Conservation (phyloP, 2,113 vertebrate genomes). For the Athene cunicularia region DNA sequence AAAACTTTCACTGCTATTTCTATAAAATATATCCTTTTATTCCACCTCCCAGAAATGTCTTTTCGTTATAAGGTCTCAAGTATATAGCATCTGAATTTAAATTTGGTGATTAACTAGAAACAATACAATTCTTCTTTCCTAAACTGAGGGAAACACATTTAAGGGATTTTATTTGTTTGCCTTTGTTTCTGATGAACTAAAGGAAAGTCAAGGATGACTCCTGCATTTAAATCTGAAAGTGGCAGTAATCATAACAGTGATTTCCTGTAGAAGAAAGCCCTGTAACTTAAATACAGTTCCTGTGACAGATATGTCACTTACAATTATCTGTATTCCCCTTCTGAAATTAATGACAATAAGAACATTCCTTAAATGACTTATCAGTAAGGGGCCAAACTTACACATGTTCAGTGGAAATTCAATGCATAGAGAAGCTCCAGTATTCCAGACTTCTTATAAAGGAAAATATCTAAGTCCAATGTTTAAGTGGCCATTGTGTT, state of each 20-base stretch:
- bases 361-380: background rate
- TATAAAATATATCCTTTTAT: background rate
- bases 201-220: background rate
- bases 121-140: background rate
- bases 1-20: background rate
- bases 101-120: background rate
- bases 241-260: background rate
- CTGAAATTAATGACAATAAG: background rate
- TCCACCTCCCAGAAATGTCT: background rate
- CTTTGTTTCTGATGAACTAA: background rate
- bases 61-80: background rate
- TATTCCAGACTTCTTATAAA: background rate
- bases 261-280: background rate
- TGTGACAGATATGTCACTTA: background rate
- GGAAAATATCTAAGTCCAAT: background rate
- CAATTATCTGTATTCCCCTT: background rate
- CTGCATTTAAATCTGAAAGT: background rate
- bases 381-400: background rate
- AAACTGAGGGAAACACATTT: background rate
- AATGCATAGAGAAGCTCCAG: background rate
- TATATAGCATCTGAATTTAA: background rate
- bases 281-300: background rate
- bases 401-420: background rate
- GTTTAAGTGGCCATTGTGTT: background rate
- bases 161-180: background rate